Base-by-base conservation (phyloP, 1,140 invertebrate genomes). In the Euglossa dilemma region DNA sequence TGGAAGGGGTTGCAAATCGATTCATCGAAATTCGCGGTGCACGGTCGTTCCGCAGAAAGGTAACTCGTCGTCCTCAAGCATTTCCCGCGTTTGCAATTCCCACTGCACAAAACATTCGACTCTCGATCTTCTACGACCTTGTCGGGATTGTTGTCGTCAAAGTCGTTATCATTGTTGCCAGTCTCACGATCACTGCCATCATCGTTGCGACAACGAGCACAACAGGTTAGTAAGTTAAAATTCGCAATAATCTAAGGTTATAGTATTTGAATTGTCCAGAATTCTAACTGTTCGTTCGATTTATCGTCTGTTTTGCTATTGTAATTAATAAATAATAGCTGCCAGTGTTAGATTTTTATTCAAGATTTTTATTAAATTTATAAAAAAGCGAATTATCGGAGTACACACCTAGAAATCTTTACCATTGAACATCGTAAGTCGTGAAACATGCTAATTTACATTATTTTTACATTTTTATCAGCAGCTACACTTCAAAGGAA, bases 161-260 rank as follows among this genome's bases (percentile, higher is more conserved):
- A 84, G 47, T n/a, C 76, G 63, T 43, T 54, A 77, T 59, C 77
- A 28, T 43, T 84, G 79, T 25, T 45, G 45, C 18, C 75, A 75
- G 7, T 43, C 20, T 47, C 70, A 77, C 47, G 52, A 80, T 16
- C 74, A 83, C 43, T 86, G 52, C n/a, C 84, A 76, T 64, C 69
- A 72, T 50, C 85, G 84, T 47, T 82, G 77, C 25, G 80, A 54
- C n/a, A 54, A 63, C 23, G 63, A 50, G 43, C 23, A 64, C 23
- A 74, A 47, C 56, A 79, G 69, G 78, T 87, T n/a, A 20, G 25
- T 25, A 70, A 9, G 25, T n/a, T 59, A 7, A 18, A 50, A 50
- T 57, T 57, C 18, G 0, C 6, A 25, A n/a, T n/a, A n/a, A n/a
- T n/a, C n/a, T n/a, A n/a, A n/a, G n/a, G n/a, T n/a, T n/a, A n/a